A percentile compares a stretch with the other conserved stretches of the same genome.
Evolutionary conservation across 1,140 invertebrate genomes (phyloP).

Genomic region (Ceratosolen fusciceps): DNA sequence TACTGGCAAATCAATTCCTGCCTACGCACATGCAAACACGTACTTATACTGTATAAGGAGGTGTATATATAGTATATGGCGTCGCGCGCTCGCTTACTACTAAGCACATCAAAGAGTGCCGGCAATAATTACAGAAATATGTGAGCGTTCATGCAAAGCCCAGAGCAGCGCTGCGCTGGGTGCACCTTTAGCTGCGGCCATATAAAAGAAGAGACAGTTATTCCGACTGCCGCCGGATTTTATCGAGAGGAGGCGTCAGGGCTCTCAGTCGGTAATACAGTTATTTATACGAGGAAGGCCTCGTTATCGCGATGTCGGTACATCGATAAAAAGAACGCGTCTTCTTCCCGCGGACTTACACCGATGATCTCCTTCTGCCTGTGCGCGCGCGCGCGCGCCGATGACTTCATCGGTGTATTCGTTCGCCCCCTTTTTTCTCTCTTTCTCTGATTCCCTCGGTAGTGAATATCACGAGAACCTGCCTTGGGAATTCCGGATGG

Average conservation of each 20-base stretch:
- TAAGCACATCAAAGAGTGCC: constrained; percentile 65
- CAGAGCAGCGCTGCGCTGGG: neutral
- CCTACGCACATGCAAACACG: too few relatives aligned
- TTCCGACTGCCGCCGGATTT: constrained; percentile 56
- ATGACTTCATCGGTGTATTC: constrained; percentile 9
- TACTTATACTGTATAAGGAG: neutral
- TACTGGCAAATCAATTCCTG: constrained; percentile 14
- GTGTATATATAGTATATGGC: neutral
- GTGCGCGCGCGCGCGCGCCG: neutral
- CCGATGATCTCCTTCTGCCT: constrained; percentile 33
- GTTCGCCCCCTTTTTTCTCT: neutral
- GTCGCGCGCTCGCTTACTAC: constrained; percentile 49
- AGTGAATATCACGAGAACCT: neutral
- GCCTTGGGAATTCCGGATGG: constrained; percentile 12
- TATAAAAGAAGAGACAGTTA: constrained; percentile 36
- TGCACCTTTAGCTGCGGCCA: neutral
- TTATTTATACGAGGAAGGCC: constrained; percentile 63
- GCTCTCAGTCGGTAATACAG: constrained; percentile 63
- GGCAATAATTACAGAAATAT: constrained; percentile 72
- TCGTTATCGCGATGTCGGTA: constrained; percentile 58
- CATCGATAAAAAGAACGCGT: constrained; percentile 27
- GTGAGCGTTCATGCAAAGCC: constrained; percentile 59
- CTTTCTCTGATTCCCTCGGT: neutral
- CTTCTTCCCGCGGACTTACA: neutral
- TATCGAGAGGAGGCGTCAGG: constrained; percentile 52